Base-by-base conservation (phyloP, 2,888 invertebrate genomes). In the Ormyrus labotus region DNA sequence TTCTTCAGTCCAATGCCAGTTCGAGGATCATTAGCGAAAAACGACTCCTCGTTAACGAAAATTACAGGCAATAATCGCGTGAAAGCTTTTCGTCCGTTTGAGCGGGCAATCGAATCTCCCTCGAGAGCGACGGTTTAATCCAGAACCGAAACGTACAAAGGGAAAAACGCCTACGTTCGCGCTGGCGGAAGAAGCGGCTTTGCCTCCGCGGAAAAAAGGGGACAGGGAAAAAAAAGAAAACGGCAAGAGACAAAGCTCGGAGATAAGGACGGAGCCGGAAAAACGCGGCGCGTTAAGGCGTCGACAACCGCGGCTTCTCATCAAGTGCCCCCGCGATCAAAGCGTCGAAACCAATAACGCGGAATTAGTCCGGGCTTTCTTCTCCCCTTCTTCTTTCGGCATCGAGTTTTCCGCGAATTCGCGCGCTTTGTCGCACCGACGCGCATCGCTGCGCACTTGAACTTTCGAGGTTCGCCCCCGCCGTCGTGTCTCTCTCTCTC, bases 301-400 rank as follows among this genome's bases (percentile, higher is more conserved):
- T 19, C 19, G 19, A 19, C 19, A 1, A 19, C 19, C 19, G 19
- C 19, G 19, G 19, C 19, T 19, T 19, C 19, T 19, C 19, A 19
- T 19, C 19, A 19, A 57, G 69, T 47, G 19, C 5, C 11, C 11
- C 6, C 50, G 5, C 61, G 48, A 72, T 78, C 50, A 63, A 69
- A 73, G 45, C 51, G 7, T 11, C 51, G 47, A 68, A 65, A 50
- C 58, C 60, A 57, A 63, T 72, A 68, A 78, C 7, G 53, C 48
- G 55, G 63, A 73, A 79, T 79, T 79, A 69, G 55, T 71, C 63
- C 19, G 19, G 6, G 13, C 51, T 6, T 13, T 68, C 45, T 63
- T 48, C 19, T 19, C n/a, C 58, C 11, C n/a, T 5, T 8, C 47
- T 65, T 0, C 67, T 48, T 67, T 53, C 19, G n/a, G 48, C 34